These are phyloP conservation scores for Nautilus pompilius DNA, from an alignment of 1,140 invertebrate species.

Conservation along the genomic window DNA sequence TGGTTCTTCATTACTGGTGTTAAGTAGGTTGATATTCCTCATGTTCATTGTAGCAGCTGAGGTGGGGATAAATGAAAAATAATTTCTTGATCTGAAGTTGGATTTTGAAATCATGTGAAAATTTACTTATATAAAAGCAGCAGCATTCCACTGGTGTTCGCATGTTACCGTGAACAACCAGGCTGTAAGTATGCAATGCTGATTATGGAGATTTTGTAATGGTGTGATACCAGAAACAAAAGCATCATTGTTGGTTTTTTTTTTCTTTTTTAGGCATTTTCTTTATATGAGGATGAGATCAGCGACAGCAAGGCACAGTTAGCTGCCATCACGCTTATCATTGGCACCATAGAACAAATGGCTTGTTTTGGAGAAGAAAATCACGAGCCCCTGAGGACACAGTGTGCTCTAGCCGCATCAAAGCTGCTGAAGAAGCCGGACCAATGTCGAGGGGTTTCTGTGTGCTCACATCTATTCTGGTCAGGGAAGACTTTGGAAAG, in stretches of 20 bases:
- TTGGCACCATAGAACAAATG: constrained; percentile 93
- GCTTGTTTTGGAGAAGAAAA: constrained; percentile 85
- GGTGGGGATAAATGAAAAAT: too few relatives aligned
- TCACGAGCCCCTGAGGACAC: constrained; percentile 91
- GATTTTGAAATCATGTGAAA: too few relatives aligned
- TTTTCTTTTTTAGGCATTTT: constrained; percentile 72
- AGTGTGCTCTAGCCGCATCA: constrained; percentile 89
- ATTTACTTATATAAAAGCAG: too few relatives aligned
- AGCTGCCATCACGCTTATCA: constrained; percentile 91
- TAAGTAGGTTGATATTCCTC: too few relatives aligned
- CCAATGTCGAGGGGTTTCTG: constrained; percentile 86
- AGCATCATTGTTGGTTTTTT: neutral
- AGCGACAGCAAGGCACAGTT: constrained; percentile 96
- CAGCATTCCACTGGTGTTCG: too few relatives aligned
- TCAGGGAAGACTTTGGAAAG: constrained; percentile 74
- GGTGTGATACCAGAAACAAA: neutral
- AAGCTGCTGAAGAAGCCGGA: constrained; percentile 97
- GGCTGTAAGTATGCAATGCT: too few relatives aligned
- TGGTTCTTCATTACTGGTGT: too few relatives aligned
- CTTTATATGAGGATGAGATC: constrained; percentile 98
- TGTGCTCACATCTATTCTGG: constrained; percentile 96
- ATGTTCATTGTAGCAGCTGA: too few relatives aligned
- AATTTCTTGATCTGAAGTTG: too few relatives aligned
- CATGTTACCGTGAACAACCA: too few relatives aligned
- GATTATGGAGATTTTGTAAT: neutral